A percentile compares a stretch with the other conserved stretches of the same genome.
These are phyloP conservation scores for Volucella inanis DNA, from an alignment of 2,888 invertebrate species.

Conservation along the genomic window DNA sequence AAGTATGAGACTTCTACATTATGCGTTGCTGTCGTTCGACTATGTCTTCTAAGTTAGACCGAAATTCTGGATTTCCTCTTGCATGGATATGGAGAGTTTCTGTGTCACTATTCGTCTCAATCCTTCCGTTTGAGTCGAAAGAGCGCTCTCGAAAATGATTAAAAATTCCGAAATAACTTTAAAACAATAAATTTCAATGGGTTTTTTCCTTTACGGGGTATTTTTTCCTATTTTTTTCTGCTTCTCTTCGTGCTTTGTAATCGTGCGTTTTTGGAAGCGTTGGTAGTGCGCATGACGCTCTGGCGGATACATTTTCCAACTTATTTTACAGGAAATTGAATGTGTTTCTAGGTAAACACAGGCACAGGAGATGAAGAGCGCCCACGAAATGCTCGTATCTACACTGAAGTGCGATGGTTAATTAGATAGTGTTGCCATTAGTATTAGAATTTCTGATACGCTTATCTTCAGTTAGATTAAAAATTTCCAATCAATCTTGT, in stretches of 20 bases:
- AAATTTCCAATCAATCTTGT: conserved; percentile 52
- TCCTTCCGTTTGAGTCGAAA: not conserved
- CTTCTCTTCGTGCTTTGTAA: too few species aligned
- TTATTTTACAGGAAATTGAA: conserved; percentile 41
- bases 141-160: conserved; percentile 22
- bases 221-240: not conserved
- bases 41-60: too few species aligned
- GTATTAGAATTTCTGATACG: not conserved
- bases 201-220: not conserved
- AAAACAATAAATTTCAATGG: conserved; percentile 9
- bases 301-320: conserved; percentile 22
- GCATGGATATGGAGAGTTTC: not conserved
- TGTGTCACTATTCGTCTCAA: not conserved
- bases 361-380: conserved; percentile 6
- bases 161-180: not conserved
- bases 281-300: not conserved
- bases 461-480: conserved; percentile 57
- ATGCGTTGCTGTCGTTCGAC: too few species aligned
- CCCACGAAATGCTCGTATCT: not conserved
- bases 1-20: too few species aligned
- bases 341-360: conserved; percentile 6
- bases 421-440: conserved; percentile 45
- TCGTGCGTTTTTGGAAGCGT: not conserved
- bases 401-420: not conserved
- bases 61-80: conserved; percentile 9